These are phyloP conservation scores for Heliconius hewitsoni DNA, from an alignment of 1,140 invertebrate genomes.

Conservation along the genomic window DNA sequence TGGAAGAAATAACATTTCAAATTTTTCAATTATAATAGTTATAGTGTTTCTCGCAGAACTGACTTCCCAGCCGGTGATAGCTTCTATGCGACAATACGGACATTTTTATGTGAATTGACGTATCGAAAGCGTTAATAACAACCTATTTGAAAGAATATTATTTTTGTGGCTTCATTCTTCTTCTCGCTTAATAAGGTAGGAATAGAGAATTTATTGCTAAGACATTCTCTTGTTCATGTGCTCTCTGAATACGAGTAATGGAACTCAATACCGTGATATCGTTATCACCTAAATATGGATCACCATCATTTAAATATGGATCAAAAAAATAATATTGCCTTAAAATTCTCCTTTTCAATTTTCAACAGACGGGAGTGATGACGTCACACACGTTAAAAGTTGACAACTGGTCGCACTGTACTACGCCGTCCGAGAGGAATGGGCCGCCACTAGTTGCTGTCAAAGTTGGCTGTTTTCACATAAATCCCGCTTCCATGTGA, in stretches of 20 bases:
- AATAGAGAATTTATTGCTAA: too few species aligned
- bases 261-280: too few species aligned
- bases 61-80: not conserved
- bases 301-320: too few species aligned
- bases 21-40: not conserved
- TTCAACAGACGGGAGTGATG: constrained; percentile 28
- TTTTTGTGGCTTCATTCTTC: not conserved
- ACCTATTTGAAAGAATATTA: not conserved
- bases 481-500: constrained; percentile 47
- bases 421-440: constrained; percentile 46
- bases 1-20: not conserved
- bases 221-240: too few species aligned
- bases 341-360: not conserved
- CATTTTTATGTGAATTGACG: not conserved
- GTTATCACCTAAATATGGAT: too few species aligned
- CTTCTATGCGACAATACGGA: not conserved
- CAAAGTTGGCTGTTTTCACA: constrained; percentile 48
- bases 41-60: not conserved
- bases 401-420: constrained; percentile 47
- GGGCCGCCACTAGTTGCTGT: constrained; percentile 40
- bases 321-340: too few species aligned
- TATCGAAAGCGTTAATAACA: not conserved
- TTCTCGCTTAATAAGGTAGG: too few species aligned
- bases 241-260: too few species aligned
- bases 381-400: constrained; percentile 43